Percentiles rank a stretch among this genome's conserved stretches.
These are phyloP conservation scores for Pseudopleuronectes americanus DNA, from an alignment of 2,797 vertebrate genomes.

Conservation along the genomic window DNA sequence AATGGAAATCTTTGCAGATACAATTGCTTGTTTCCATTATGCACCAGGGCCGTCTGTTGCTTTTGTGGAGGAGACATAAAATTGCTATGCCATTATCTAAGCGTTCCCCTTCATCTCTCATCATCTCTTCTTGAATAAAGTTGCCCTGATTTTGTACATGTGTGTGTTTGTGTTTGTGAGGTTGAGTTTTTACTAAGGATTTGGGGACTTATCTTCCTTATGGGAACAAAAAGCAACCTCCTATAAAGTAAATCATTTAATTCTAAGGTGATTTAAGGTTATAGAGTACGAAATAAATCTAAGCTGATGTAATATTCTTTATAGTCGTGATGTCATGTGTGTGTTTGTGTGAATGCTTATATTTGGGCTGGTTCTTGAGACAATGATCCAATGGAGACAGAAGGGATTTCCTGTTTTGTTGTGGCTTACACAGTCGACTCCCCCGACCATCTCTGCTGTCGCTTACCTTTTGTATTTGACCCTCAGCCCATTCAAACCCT, in stretches of 20 bases:
- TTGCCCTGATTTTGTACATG: conserved; percentile 49
- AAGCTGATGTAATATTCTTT: too few relatives aligned
- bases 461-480: conserved; percentile 61
- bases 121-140: conserved; percentile 71
- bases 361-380: conserved; percentile 49
- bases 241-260: too few relatives aligned
- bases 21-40: conserved; percentile 77
- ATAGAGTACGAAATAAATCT: too few relatives aligned
- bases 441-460: conserved; percentile 29
- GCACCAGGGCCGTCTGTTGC: conserved; percentile 66
- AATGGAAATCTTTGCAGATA: conserved; percentile 76
- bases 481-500: conserved; percentile 50
- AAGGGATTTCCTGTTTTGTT: conserved; percentile 51
- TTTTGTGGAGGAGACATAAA: conserved; percentile 74
- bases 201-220: background rate
- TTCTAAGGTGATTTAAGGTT: too few relatives aligned
- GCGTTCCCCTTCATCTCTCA: conserved; percentile 57
- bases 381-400: conserved; percentile 42
- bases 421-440: conserved; percentile 26
- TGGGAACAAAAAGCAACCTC: background rate
- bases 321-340: background rate
- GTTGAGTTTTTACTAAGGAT: conserved; percentile 22
- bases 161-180: conserved; percentile 4
- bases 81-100: conserved; percentile 77
- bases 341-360: background rate